A percentile compares a stretch with the other conserved stretches of the same genome.
phyloP scores from a whole-genome alignment of 2,797 vertebrate genomes.

The Gambelia wislizenii region DNA sequence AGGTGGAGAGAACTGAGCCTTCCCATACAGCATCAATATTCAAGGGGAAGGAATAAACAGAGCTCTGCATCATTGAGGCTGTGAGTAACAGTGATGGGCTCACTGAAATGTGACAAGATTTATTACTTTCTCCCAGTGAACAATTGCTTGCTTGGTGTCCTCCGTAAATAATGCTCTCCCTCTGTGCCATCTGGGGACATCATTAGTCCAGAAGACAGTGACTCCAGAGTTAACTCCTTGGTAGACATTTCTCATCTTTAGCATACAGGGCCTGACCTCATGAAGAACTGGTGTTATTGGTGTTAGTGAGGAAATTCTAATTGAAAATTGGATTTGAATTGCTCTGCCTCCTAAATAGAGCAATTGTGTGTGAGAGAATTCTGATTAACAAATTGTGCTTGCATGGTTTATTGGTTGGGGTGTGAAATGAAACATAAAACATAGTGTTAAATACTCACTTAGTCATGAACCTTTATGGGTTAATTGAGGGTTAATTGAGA shows the following conservation, averaged over 20 bases:
- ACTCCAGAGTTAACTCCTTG: constrained; percentile 54
- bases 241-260: rapidly evolving
- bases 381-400: not conserved
- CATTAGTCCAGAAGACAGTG: constrained; percentile 51
- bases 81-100: constrained; percentile 66
- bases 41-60: constrained; percentile 30
- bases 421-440: not conserved
- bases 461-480: not conserved
- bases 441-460: not conserved
- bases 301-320: not conserved
- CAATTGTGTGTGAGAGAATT: not conserved
- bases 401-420: not conserved
- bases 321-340: not conserved
- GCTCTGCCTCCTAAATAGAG: not conserved
- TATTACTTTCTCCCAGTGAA: constrained; percentile 67
- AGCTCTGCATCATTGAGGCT: not conserved
- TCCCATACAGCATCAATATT: constrained; percentile 30
- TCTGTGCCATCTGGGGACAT: constrained; percentile 62
- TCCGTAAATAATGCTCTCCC: constrained; percentile 72
- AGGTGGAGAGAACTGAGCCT: not conserved
- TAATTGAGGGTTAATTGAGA: not conserved
- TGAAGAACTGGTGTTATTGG: not conserved
- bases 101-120: constrained; percentile 70
- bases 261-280: not conserved
- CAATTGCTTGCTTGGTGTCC: constrained; percentile 64